These are phyloP conservation scores for Alloplasta piceator DNA, from an alignment of 2,888 invertebrate genomes.

Conservation along the genomic window DNA sequence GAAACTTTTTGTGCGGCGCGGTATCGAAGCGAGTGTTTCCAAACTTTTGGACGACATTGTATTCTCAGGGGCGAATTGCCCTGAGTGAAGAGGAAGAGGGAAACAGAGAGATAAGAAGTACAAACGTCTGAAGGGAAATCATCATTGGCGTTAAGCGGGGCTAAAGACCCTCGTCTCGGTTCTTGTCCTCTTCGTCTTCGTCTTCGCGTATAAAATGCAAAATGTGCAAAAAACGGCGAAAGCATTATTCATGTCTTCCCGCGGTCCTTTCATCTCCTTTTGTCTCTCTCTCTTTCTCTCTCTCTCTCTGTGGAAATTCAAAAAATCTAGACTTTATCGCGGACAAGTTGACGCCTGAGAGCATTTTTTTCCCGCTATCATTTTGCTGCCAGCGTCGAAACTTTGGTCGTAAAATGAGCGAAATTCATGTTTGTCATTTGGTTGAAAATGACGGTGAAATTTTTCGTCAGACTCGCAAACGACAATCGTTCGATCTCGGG, in stretches of 20 bases:
- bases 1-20: too few species aligned
- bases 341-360: background rate
- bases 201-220: constrained; percentile 31
- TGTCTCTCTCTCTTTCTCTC: background rate
- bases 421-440: constrained; percentile 2
- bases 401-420: background rate
- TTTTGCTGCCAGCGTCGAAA: background rate
- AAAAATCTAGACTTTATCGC: background rate
- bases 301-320: background rate
- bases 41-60: too few species aligned
- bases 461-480: constrained; percentile 25
- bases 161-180: constrained; percentile 35
- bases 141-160: constrained; percentile 24
- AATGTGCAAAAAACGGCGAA: constrained; percentile 25
- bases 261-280: background rate
- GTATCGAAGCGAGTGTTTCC: too few species aligned
- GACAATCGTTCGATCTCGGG: constrained; percentile 19
- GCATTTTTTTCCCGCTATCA: background rate
- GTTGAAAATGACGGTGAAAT: background rate
- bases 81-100: constrained; percentile 54
- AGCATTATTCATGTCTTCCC: constrained; percentile 6
- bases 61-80: constrained; percentile 55
- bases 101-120: constrained; percentile 42
- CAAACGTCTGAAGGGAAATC: constrained; percentile 29
- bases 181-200: constrained; percentile 5